These are phyloP conservation scores for Thera britannica DNA, from an alignment of 2,888 invertebrate species.

Conservation along the genomic window DNA sequence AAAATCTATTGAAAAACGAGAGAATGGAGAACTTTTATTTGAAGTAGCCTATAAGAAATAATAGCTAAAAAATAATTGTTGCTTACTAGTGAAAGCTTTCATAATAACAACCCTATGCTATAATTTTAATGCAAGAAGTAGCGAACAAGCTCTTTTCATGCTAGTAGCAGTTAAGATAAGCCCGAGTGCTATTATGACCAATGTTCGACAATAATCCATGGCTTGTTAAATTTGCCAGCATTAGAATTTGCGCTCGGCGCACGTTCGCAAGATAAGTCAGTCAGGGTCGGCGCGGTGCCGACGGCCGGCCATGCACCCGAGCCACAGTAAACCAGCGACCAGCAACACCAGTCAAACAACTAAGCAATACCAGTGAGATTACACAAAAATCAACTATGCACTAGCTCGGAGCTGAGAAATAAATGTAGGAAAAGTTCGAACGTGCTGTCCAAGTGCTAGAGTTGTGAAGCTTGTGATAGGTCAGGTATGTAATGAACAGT, in stretches of 20 bases:
- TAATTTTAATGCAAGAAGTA: background rate
- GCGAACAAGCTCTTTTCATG: background rate
- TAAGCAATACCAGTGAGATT: conserved; percentile 1
- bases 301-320: conserved; percentile 83
- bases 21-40: too few species aligned
- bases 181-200: conserved; percentile 26
- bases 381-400: background rate
- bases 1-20: too few species aligned
- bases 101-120: background rate
- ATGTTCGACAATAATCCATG: conserved; percentile 59
- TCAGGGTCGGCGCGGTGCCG: conserved; percentile 84
- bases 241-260: conserved; percentile 83
- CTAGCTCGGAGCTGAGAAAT: background rate
- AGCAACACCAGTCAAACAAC: conserved; percentile 20
- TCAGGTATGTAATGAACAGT: conserved; percentile 17
- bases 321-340: conserved; percentile 34
- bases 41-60: too few species aligned
- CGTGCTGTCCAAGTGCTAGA: background rate
- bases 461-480: conserved; percentile 14
- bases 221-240: conserved; percentile 75
- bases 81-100: background rate
- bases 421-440: conserved; percentile 1
- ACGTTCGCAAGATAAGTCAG: conserved; percentile 83
- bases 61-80: background rate
- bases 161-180: conserved; percentile 20